Base-by-base conservation (phyloP, 2,797 vertebrate genomes). In the Graptemys geographica region DNA sequence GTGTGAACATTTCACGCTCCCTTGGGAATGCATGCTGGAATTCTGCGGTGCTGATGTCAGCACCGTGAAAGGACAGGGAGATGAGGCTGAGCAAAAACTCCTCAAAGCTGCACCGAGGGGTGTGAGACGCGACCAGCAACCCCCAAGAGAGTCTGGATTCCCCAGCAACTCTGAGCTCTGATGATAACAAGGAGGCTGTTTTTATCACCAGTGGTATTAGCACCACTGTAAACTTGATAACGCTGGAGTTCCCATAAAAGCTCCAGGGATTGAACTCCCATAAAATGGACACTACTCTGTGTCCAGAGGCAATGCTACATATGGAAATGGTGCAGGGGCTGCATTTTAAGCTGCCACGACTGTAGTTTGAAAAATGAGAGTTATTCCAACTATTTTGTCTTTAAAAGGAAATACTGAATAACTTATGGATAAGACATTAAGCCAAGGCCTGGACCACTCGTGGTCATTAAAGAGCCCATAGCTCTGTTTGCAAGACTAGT, bases 391-490 rank as follows among this genome's bases (percentile, higher is more conserved):
- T 97, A 97, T 97, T 97, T 96, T 96, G 96, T 90, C 97, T 97
- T 96, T 97, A 97, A 97, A 97, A 97, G 97, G 97, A 97, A 97
- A 97, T 96, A 88, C 21, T 97, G 96, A 86, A 86, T 91, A 92
- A 92, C 96, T 96, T 97, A 97, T 97, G 96, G 96, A 96, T 97
- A 97, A 97, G 96, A 94, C 96, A 96, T 97, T 97, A 97, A 95
- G 95, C 94, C 74, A 90, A 0, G 76, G 89, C 90, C 88, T 92
- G 21, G 89, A 95, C 83, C 97, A 90, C 86, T 87, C 31, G 4
- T 15, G 86, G 93, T 80, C 31, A 33, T 96, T 97, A 96, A 97
- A 97, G 96, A 96, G 96, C 96, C 96, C 95, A 96, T 65, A 0
- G 91, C 79, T 0, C 87, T 97, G 0, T 96, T 96, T 94, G 87